phyloP scores from a whole-genome alignment of 2,113 vertebrate genomes.

The Daubentonia madagascariensis region DNA sequence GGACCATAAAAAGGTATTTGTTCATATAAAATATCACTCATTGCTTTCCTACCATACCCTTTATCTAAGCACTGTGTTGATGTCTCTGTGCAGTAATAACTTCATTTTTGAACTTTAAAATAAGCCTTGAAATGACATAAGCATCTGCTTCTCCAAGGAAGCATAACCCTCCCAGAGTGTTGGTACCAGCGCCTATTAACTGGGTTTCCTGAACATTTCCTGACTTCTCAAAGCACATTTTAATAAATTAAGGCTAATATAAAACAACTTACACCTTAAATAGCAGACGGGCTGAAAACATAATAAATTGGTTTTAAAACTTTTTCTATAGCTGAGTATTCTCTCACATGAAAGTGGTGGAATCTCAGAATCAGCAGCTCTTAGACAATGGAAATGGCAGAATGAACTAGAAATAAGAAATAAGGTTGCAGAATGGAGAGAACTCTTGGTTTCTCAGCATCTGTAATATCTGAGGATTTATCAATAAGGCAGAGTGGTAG shows the following conservation, averaged over 20 bases:
- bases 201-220: neutral
- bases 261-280: constrained; percentile 51
- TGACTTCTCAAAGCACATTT: constrained; percentile 29
- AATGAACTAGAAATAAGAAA: neutral
- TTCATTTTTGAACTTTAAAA: constrained; percentile 61
- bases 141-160: neutral
- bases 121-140: constrained; percentile 18
- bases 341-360: neutral
- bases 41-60: neutral
- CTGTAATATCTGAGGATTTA: neutral
- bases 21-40: constrained; percentile 7
- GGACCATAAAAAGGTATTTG: constrained; percentile 32
- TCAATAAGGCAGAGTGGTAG: neutral
- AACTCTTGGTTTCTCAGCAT: neutral
- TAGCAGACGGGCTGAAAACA: neutral
- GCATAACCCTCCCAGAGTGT: neutral
- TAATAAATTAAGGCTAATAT: constrained; percentile 46
- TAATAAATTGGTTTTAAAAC: neutral
- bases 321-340: neutral
- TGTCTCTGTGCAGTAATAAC: neutral
- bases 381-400: neutral
- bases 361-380: neutral
- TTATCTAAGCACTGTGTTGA: constrained; percentile 36
- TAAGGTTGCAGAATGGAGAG: neutral
- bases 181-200: neutral